Evolutionary conservation across 2,888 invertebrate species (phyloP), one percentile per base, ranked within the genome.

Genomic region (Phyllotreta cruciferae): DNA sequence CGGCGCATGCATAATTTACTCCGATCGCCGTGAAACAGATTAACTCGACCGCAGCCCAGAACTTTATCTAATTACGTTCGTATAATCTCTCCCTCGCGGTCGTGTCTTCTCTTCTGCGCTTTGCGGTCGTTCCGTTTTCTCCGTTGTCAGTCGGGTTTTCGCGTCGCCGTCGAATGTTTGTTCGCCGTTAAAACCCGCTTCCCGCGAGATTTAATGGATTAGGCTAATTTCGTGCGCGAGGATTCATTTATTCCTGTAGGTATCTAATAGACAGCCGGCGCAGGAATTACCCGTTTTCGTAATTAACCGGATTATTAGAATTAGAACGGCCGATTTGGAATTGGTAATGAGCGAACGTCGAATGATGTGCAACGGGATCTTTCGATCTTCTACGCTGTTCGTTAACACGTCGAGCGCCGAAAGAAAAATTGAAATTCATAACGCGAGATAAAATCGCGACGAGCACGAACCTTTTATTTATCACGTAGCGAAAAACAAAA

Each of bases 61-160:
- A 79, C 78, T 79, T 79, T 76, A 79, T 78, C 78, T 79, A 79
- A 79, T 79, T 79, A 78, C 56, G 75, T 77, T 75, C 77, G 78
- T 79, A 78, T 77, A 24, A 79, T 78, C 77, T 78, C 78, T 78
- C 78, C 72, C 74, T 63, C 71, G 72, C 72, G 75, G 75, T 70
- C 70, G 68, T 69, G 72, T 73, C 73, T 74, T 73, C 66, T 73
- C 66, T 70, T 63, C 65, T 68, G 65, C 68, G 67, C 61, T 67
- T 66, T 71, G 72, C 60, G 72, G 71, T 70, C 66, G 69, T 71
- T 72, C 74, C 66, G 64, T 52, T 72, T 72, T 69, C 63, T 65
- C 62, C n/a, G n/a, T 65, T 58, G 58, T 58, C 58, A 42, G 58
- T 58, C 13, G 49, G 56, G 65, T 63, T 62, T 63, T 61, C 56